Evolutionary conservation across 2,888 invertebrate species (phyloP).

Genomic region (Polyommatus iphigenia): DNA sequence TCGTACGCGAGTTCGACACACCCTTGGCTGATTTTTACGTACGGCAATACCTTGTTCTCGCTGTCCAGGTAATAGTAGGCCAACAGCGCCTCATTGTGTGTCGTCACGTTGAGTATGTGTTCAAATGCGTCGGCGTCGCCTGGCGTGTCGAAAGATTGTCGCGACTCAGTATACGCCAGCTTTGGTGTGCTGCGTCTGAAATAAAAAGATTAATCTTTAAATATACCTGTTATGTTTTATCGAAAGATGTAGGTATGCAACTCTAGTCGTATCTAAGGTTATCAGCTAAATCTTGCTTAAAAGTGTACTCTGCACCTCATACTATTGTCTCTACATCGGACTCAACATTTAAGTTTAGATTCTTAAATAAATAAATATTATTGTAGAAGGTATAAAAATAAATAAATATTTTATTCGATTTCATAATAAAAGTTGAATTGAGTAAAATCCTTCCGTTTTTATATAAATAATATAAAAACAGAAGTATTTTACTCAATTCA

Average conservation of each 20-base stretch:
- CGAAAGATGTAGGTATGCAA: not conserved
- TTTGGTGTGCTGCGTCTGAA: conserved; percentile 22
- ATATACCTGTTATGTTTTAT: not conserved
- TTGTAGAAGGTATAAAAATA: too few species aligned
- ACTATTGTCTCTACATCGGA: too few species aligned
- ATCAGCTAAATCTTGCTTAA: not conserved
- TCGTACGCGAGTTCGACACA: too few species aligned
- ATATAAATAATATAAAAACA: too few species aligned
- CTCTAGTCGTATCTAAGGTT: not conserved
- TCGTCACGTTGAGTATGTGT: conserved; percentile 87
- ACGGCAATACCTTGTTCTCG: conserved; percentile 84
- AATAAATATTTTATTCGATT: too few species aligned
- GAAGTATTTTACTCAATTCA: too few species aligned
- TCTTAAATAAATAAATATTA: too few species aligned
- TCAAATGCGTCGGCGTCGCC: conserved; percentile 84
- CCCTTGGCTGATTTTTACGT: too few species aligned
- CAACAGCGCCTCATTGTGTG: conserved; percentile 93
- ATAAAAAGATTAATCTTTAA: not conserved
- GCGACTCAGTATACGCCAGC: conserved; percentile 46
- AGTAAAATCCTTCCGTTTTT: not conserved
- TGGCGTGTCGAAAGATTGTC: conserved; percentile 41
- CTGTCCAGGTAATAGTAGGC: conserved; percentile 95
- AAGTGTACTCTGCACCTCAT: too few species aligned
- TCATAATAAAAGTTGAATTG: not conserved
- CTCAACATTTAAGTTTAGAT: too few species aligned